Evolutionary conservation across 1,140 invertebrate species (phyloP), one percentile per base, ranked within the genome.

Genomic region (Eriosoma lanigerum): DNA sequence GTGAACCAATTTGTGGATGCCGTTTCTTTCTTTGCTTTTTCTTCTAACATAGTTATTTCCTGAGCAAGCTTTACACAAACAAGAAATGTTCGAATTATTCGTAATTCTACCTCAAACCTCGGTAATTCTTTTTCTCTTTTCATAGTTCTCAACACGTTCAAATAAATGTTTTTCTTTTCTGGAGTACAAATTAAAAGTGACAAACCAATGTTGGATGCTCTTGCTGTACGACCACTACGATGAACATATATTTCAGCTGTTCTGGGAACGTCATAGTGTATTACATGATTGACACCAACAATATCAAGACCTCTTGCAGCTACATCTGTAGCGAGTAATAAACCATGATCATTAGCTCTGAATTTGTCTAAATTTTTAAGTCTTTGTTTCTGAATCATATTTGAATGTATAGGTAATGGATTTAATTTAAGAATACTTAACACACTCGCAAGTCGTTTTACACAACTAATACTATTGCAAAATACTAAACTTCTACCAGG

Each of bases 271-370:
- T 99, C 96, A 88, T 98, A 99, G 86, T 99, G 98, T 83, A 99
- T 91, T 5, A 99, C 97, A 86, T 98, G 95, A 83, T 98, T 90
- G 3, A 99, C 92, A 84, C 92, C 90, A 8, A 95, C 93, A 85
- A 99, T 98, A 87, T 99, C 98, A 38, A 99, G 87, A 58, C 98
- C 98, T 82, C 98, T 88, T 0, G 98, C 96, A 17, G 97, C 98
- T 21, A 99, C 96, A 88, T 99, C 98, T 0, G 97, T 99, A 0
- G 98, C 96, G 81, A 99, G 89, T n/a, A 99, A 86, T 15, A 99
- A 83, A 0, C 92, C 91, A 82, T 90, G 89, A 0, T 89, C 87
- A 84, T 90, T 89, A 84, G 91, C 90, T 81, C 93, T 89, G 88
- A 99, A 99, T 82, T 88, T 90, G 85, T 99, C 97, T 12, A 99